Conservation (phyloP, 2,113 vertebrate species). For the Corythornis cristatus region DNA sequence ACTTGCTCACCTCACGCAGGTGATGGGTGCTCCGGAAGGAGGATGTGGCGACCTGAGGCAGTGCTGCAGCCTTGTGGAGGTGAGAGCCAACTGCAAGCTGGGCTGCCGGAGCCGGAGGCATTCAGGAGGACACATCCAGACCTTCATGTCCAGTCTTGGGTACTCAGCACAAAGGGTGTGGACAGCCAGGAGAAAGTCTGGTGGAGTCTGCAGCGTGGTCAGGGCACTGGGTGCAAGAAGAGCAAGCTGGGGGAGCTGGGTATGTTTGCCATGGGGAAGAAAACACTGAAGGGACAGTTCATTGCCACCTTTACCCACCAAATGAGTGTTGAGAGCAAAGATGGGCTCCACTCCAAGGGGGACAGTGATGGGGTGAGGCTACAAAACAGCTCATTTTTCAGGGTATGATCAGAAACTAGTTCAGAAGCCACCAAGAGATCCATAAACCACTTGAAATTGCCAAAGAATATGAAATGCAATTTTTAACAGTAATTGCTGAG, state of each 20-base stretch:
- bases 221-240: not conserved
- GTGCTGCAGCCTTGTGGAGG: not conserved
- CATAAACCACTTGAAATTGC: not conserved
- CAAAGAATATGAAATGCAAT: fast-evolving
- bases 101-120: not conserved
- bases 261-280: not conserved
- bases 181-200: fast-evolving
- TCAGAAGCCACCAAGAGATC: not conserved
- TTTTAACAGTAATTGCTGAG: fast-evolving
- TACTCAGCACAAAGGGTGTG: not conserved
- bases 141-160: not conserved
- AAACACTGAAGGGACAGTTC: not conserved
- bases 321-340: not conserved
- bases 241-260: not conserved
- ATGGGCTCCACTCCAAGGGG: fast-evolving
- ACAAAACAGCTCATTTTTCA: not conserved
- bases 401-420: fast-evolving
- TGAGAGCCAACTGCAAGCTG: not conserved
- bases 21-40: fast-evolving
- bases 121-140: not conserved
- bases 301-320: not conserved
- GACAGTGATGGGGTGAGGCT: not conserved
- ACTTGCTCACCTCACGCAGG: not conserved
- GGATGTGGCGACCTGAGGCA: fast-evolving
- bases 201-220: not conserved